Evolutionary conservation across 2,797 vertebrate genomes (phyloP).

Genomic region (Brachyrhaphis roseni): DNA sequence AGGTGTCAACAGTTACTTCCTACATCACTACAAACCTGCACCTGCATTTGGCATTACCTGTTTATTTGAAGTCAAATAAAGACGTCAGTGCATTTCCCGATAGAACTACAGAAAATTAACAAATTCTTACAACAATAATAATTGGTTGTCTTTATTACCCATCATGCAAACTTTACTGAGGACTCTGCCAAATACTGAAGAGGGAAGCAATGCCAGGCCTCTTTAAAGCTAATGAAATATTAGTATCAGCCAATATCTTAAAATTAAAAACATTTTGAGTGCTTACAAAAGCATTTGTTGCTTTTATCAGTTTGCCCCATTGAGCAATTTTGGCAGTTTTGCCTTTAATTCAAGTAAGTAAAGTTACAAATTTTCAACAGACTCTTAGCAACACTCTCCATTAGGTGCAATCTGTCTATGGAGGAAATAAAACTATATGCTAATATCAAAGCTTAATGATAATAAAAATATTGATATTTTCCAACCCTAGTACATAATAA

Average conservation of each 20-base stretch:
- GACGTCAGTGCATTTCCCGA: background rate
- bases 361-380: background rate
- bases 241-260: background rate
- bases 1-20: background rate
- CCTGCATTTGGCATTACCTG: background rate
- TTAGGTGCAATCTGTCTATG: background rate
- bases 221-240: background rate
- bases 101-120: background rate
- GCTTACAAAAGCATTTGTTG: background rate
- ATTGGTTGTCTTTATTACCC: background rate
- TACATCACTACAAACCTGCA: background rate
- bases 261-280: background rate
- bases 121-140: background rate
- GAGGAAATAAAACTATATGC: background rate
- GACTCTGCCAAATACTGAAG: background rate
- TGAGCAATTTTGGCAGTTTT: background rate
- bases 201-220: background rate
- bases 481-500: conserved; percentile 2
- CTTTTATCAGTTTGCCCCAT: background rate
- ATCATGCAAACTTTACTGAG: background rate
- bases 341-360: background rate
- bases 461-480: background rate
- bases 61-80: background rate
- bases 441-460: background rate
- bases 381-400: background rate